Base-by-base conservation (phyloP, 1,140 invertebrate genomes). In the Trigoniulus corallinus region DNA sequence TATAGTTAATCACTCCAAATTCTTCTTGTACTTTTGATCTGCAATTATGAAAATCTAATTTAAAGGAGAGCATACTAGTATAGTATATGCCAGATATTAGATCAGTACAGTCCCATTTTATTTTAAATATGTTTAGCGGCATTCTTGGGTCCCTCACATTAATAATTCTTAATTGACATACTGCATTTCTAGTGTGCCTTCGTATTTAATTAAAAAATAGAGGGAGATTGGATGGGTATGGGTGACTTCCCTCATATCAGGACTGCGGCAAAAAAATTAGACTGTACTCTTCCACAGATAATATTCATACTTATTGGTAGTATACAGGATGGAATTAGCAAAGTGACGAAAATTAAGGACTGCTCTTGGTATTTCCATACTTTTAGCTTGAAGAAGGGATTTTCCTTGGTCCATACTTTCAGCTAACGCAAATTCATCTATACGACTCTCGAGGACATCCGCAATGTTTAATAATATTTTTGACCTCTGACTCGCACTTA, bases 361-460 rank as follows among this genome's bases (percentile, higher is more conserved):
- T 43, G 71, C 72, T 52, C 76, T 63, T 2, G 76, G 74, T 53
- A 78, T 76, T 54, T 78, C 75, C 20, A 75, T 58, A 25, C 53
- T 60, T 43, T 58, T 67, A 2, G 75, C 67, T 39, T 75, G 57
- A 62, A 62, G 67, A 2, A 78, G 52, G 2, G 75, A 72, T 58
- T 78, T 78, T 1, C 76, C 76, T 60, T 78, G 74, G 59, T 78
- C 76, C 40, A 56, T 59, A 3, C 72, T 74, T 59, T 78, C 76
- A 0, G 72, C 60, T 42, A 59, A 54, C 1, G 74, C 74, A 59
- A 78, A 71, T 44, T 72, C 70, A 27, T 73, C 66, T 10, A 71
- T 46, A 22, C 65, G 58, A 7, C 59, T 57, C 55, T 78, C 75
- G 22, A 78, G 58, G 3, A 74, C 48, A 52, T 76, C 72, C 10